Evolutionary conservation across 2,113 vertebrate species (phyloP), one percentile per base, ranked within the genome.

Genomic region (Nematolebias whitei): DNA sequence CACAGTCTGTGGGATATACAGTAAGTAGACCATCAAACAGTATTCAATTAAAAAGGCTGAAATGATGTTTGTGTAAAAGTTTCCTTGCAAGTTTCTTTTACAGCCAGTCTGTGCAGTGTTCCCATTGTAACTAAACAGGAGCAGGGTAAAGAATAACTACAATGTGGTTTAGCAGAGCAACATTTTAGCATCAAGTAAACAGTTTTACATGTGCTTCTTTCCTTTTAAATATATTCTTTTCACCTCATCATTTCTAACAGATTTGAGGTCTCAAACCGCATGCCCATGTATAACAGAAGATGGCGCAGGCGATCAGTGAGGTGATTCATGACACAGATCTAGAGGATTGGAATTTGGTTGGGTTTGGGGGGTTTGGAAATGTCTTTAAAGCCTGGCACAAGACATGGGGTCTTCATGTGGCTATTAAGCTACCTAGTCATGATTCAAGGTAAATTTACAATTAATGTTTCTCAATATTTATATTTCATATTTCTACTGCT

Each of bases 331-430:
- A 74, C 1, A 13, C 12, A 38, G 60, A 22, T 43, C 61, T 92
- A 53, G 57, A 73, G 12, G 41, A 71, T 0, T 89, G 87, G 80
- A 0, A 10, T 1, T 0, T 0, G 0, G 51, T 93, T 60, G 85
- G 26, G 4, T 18, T 1, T 2, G 93, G 93, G 4, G 89, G 86
- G 11, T 93, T 93, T 44, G 93, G 91, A 1, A 0, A 16, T 6
- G 88, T 94, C 49, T 87, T 66, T 53, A 87, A 63, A 40, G 89
- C 83, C 32, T 83, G 72, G 7, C 90, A 92, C 61, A 88, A 60
- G 16, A 40, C 19, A 5, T 72, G 50, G 83, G 29, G 63, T 0
- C 23, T 80, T 47, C 38, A 81, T 14, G 71, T 93, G 51, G 90
- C 84, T 16, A 49, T 90, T 19, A 87, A 85, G 69, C 51, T 84